Percentiles rank a stretch among this genome's conserved stretches.
Evolutionary conservation across 1,140 invertebrate genomes (phyloP).

Genomic region (Heliconius hermathena): DNA sequence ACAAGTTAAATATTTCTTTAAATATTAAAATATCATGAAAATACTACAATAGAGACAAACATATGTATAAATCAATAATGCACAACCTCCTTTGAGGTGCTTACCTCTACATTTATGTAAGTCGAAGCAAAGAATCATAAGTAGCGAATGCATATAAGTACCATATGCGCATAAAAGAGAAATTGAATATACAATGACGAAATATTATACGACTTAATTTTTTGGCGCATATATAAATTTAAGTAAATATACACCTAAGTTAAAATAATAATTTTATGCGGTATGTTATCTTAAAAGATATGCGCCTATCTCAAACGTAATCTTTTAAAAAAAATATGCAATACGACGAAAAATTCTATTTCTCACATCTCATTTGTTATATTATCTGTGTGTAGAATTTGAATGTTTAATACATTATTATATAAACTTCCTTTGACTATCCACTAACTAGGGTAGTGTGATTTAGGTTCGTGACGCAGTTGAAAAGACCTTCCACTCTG

Average conservation of each 20-base stretch:
- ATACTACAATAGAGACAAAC: too few relatives aligned
- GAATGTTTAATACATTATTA: not conserved
- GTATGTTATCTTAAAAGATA: not conserved
- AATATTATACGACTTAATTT: not conserved
- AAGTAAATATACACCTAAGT: not conserved
- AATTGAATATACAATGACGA: not conserved
- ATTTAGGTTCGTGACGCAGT: conserved; percentile 19
- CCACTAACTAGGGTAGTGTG: not conserved
- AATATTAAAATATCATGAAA: too few relatives aligned
- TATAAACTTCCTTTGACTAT: not conserved
- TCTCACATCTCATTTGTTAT: not conserved
- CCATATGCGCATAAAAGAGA: not conserved
- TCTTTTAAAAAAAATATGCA: not conserved
- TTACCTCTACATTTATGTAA: too few relatives aligned
- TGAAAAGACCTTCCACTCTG: conserved; percentile 30
- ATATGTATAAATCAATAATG: too few relatives aligned
- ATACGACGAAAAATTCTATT: not conserved
- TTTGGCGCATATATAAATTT: not conserved
- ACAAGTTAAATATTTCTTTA: too few relatives aligned
- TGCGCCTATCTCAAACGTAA: not conserved
- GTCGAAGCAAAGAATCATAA: not conserved
- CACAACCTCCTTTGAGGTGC: too few relatives aligned
- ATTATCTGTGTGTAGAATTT: not conserved
- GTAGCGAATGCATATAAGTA: too few relatives aligned
- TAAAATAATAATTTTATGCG: not conserved